phyloP scores from a whole-genome alignment of 1,140 invertebrate species.

The Pseudomyrmex flavicornis region DNA sequence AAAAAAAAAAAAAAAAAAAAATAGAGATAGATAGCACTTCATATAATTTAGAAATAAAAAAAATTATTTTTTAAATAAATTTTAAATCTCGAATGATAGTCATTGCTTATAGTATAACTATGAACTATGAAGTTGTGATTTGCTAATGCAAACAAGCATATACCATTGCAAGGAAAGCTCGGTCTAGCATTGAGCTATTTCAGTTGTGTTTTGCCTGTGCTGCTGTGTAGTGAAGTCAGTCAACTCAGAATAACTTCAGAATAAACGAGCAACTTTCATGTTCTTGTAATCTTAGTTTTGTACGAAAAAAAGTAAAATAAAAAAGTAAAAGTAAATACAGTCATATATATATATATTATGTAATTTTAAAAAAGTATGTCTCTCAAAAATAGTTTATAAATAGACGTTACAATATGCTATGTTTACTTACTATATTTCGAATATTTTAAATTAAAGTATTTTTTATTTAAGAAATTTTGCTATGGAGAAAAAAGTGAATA shows the following conservation, averaged over 20 bases:
- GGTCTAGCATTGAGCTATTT: constrained; percentile 80
- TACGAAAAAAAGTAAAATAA: not conserved
- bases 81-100: constrained; percentile 1
- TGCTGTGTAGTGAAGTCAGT: constrained; percentile 72
- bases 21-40: too few relatives aligned
- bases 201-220: constrained; percentile 81
- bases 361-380: not conserved
- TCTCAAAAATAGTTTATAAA: not conserved
- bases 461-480: constrained; percentile 73
- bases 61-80: constrained; percentile 19
- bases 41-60: too few relatives aligned
- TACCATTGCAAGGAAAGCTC: constrained; percentile 58
- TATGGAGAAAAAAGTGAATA: constrained; percentile 77
- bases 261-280: constrained; percentile 60
- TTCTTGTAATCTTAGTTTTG: constrained; percentile 34
- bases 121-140: constrained; percentile 46
- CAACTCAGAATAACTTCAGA: constrained; percentile 76
- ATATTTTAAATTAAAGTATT: constrained; percentile 35
- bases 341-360: not conserved
- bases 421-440: not conserved
- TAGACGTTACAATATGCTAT: not conserved
- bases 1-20: constrained; percentile 70
- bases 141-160: constrained; percentile 50
- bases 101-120: not conserved
- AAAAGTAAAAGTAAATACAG: not conserved